Conservation (phyloP, 2,888 invertebrate genomes). For the Vanessa cardui region DNA sequence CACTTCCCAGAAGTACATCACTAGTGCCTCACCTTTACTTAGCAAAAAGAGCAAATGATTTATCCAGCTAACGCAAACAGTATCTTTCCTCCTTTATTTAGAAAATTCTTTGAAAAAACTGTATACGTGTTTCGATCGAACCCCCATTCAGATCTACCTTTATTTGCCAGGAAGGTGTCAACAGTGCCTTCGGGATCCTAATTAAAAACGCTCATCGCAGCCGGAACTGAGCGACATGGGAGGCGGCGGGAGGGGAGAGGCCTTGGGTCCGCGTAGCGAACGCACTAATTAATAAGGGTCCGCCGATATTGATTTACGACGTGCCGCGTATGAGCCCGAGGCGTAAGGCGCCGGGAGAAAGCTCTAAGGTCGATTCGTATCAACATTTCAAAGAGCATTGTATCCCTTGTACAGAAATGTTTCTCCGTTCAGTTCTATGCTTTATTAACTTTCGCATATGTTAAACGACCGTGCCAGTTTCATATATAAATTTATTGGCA, state of each 20-base stretch:
- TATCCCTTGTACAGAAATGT: slow-evolving; percentile 3
- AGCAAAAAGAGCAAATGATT: background rate
- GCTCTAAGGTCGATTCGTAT: slow-evolving; percentile 24
- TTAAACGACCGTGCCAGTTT: background rate
- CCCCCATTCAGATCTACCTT: slow-evolving; percentile 44
- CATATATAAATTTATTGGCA: background rate
- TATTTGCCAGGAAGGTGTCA: slow-evolving; percentile 62
- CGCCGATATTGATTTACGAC: slow-evolving; percentile 81
- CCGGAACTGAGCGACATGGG: slow-evolving; percentile 47
- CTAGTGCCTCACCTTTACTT: too few species aligned
- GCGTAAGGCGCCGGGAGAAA: slow-evolving; percentile 31
- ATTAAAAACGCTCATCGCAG: slow-evolving; percentile 76
- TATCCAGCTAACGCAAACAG: background rate
- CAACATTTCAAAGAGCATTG: slow-evolving; percentile 11
- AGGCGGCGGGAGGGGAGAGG: slow-evolving; percentile 40
- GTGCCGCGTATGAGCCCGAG: slow-evolving; percentile 57
- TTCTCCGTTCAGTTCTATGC: background rate
- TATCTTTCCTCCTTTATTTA: slow-evolving; percentile 2
- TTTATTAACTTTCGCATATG: background rate
- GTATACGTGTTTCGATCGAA: slow-evolving; percentile 22
- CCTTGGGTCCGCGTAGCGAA: slow-evolving; percentile 68
- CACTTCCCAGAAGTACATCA: too few species aligned
- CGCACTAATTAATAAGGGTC: slow-evolving; percentile 82
- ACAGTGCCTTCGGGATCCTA: slow-evolving; percentile 64
- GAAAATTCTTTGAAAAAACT: slow-evolving; percentile 24